phyloP scores from a whole-genome alignment of 1,140 invertebrate species.

The silkworm (Bombyx mori) region DNA sequence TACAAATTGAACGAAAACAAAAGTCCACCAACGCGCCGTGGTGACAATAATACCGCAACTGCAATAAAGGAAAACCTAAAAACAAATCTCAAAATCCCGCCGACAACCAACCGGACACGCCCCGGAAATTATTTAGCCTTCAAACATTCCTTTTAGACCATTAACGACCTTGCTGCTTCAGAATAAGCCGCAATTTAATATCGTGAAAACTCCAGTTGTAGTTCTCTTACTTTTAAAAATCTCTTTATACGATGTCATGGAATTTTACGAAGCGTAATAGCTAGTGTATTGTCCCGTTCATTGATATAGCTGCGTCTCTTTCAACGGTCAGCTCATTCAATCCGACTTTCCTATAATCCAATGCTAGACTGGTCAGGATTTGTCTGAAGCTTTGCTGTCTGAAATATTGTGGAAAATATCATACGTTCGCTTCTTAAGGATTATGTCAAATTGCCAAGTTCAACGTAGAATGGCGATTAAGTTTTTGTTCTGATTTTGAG shows the following conservation, averaged over 20 bases:
- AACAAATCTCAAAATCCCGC: constrained; percentile 62
- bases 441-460: constrained; percentile 39
- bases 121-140: constrained; percentile 67
- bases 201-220: constrained; percentile 14
- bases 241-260: constrained; percentile 56
- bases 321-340: constrained; percentile 42
- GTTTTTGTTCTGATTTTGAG: neutral
- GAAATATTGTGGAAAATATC: constrained; percentile 45
- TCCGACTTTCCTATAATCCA: constrained; percentile 52
- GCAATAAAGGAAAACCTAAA: constrained; percentile 57
- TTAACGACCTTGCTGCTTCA: constrained; percentile 18
- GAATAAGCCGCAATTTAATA: constrained; percentile 15
- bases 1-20: no score
- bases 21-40: constrained; percentile 22
- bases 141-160: constrained; percentile 19
- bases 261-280: constrained; percentile 59
- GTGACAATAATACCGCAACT: constrained; percentile 57
- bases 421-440: constrained; percentile 28
- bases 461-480: constrained; percentile 12
- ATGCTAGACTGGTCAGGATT: constrained; percentile 48
- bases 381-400: constrained; percentile 33
- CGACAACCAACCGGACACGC: constrained; percentile 63
- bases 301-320: constrained; percentile 27
- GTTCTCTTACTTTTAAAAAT: constrained; percentile 37
- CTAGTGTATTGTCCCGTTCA: constrained; percentile 25